phyloP scores from a whole-genome alignment of 2,888 invertebrate genomes.

The Achlya flavicornis region DNA sequence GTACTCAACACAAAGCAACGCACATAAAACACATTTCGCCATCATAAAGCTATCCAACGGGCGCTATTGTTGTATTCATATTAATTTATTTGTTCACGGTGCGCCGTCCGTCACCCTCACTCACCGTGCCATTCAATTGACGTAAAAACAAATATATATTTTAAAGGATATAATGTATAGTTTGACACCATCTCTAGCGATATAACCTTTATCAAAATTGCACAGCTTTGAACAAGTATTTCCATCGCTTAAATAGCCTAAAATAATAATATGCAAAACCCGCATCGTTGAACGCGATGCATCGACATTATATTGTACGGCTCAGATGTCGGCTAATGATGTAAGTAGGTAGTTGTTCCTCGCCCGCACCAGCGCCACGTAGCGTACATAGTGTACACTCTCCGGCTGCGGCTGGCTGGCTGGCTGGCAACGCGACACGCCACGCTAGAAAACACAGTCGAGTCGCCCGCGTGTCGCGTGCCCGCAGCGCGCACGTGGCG shows the following conservation, averaged over 20 bases:
- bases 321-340: no score
- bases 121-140: no score
- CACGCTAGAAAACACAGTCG: not conserved
- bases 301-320: not conserved
- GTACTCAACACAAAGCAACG: no score
- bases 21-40: not conserved
- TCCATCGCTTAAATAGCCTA: not conserved
- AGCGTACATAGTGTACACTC: no score
- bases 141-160: not conserved
- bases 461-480: not conserved
- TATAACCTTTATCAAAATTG: no score
- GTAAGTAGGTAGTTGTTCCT: no score
- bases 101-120: no score
- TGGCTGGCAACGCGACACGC: no score
- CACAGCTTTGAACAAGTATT: not conserved
- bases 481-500: slow-evolving; percentile 11
- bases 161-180: not conserved
- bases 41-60: not conserved
- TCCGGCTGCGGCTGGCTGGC: no score
- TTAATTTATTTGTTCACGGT: not conserved
- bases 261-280: not conserved
- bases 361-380: no score
- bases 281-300: not conserved
- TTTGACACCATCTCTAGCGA: no score
- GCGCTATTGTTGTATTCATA: not conserved